These are phyloP conservation scores for Colinus virginianus DNA, from an alignment of 2,113 vertebrate genomes.

Conservation along the genomic window DNA sequence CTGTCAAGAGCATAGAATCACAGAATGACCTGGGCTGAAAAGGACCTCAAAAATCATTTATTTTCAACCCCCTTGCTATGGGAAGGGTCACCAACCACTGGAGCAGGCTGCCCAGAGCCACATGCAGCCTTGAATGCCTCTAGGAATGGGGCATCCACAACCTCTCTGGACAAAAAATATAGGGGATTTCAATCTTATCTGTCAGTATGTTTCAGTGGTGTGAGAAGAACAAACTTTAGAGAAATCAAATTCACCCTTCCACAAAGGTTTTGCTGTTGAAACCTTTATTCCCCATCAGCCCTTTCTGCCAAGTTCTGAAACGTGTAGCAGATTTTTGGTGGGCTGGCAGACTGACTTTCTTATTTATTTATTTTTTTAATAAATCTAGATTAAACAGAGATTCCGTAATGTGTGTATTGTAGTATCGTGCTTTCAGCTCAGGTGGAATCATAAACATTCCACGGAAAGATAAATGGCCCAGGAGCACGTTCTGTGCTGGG, in stretches of 20 bases:
- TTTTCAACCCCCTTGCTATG: too few relatives aligned
- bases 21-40: too few relatives aligned
- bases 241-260: neutral
- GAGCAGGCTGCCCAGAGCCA: too few relatives aligned
- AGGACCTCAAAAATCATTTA: neutral
- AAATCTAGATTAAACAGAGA: neutral
- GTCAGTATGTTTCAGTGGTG: neutral
- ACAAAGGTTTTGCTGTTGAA: neutral
- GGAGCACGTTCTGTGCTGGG: fast-evolving
- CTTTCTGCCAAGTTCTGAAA: neutral
- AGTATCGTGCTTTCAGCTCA: neutral
- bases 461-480: fast-evolving
- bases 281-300: neutral
- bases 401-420: too few relatives aligned
- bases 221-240: neutral
- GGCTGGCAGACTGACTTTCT: neutral
- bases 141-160: too few relatives aligned
- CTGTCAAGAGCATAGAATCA: neutral
- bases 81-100: too few relatives aligned
- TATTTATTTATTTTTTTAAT: neutral
- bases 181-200: neutral
- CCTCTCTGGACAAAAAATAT: too few relatives aligned
- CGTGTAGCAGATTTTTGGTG: neutral
- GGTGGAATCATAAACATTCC: neutral
- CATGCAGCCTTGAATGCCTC: too few relatives aligned